Percentiles rank a stretch among this genome's conserved stretches.
These are phyloP conservation scores for Natator depressus DNA, from an alignment of 2,113 vertebrate genomes.

Conservation along the genomic window DNA sequence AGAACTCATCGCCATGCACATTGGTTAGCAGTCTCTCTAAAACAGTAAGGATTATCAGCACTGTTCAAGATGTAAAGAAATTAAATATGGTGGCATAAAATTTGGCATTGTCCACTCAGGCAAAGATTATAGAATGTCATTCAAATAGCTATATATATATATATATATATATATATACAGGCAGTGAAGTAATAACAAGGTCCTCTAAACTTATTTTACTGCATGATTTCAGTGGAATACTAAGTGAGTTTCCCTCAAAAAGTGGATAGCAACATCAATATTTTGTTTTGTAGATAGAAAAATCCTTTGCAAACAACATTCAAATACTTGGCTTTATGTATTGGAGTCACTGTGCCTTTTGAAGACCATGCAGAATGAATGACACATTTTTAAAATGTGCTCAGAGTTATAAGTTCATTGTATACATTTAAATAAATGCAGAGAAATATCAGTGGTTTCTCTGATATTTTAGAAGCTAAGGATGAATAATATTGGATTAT, in stretches of 20 bases:
- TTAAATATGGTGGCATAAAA: not conserved
- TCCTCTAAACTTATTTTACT: not conserved
- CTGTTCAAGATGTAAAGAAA: not conserved
- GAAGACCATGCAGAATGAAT: not conserved
- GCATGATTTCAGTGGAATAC: not conserved
- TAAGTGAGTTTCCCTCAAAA: not conserved
- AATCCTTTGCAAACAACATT: not conserved
- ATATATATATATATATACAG: too few relatives aligned
- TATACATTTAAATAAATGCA: not conserved
- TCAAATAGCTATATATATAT: not conserved
- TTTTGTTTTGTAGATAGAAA: not conserved
- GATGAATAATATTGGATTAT: not conserved
- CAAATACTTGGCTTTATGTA: not conserved
- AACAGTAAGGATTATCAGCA: not conserved
- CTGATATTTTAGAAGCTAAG: not conserved
- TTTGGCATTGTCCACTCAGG: not conserved
- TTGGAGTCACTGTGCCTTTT: not conserved
- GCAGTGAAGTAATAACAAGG: fast-evolving
- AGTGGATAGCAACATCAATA: not conserved
- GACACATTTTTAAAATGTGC: not conserved
- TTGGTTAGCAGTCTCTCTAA: not conserved
- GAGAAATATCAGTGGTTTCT: not conserved
- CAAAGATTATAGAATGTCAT: not conserved
- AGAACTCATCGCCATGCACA: not conserved
- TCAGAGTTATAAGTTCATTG: not conserved